phyloP scores from a whole-genome alignment of 2,113 vertebrate species.

The Montifringilla adamsi region DNA sequence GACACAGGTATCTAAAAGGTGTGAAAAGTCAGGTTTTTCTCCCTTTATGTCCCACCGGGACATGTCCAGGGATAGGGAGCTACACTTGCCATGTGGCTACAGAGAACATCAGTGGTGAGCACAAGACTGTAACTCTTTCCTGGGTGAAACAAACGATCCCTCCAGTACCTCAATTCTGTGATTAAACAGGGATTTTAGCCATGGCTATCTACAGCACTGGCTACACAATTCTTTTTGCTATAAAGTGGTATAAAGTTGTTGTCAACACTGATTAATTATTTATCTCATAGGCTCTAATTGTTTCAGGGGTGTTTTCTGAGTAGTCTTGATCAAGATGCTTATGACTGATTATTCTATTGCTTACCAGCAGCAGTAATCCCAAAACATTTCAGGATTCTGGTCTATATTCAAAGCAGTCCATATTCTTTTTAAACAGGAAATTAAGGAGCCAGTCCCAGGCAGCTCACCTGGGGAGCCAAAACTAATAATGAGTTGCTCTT shows the following conservation, averaged over 20 bases:
- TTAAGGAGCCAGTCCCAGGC: not conserved
- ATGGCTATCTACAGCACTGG: not conserved
- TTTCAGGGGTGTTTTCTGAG: not conserved
- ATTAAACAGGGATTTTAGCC: not conserved
- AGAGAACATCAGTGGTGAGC: not conserved
- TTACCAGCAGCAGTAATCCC: not conserved
- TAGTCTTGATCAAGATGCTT: not conserved
- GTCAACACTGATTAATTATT: not conserved
- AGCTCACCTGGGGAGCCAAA: not conserved
- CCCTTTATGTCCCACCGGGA: not conserved
- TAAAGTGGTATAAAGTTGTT: not conserved
- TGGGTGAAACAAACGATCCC: not conserved
- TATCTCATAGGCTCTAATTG: not conserved
- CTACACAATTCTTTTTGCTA: not conserved
- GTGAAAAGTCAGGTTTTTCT: not conserved
- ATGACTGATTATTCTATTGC: not conserved
- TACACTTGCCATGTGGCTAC: not conserved
- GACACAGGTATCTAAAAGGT: not conserved
- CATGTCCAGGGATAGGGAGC: not conserved
- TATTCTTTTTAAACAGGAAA: not conserved
- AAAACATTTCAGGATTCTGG: not conserved
- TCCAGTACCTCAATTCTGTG: not conserved
- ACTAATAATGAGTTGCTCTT: not conserved
- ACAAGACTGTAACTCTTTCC: not conserved
- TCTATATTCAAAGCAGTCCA: not conserved